phyloP scores from a whole-genome alignment of 2,113 vertebrate species.

The Phyllostomus hastatus region DNA sequence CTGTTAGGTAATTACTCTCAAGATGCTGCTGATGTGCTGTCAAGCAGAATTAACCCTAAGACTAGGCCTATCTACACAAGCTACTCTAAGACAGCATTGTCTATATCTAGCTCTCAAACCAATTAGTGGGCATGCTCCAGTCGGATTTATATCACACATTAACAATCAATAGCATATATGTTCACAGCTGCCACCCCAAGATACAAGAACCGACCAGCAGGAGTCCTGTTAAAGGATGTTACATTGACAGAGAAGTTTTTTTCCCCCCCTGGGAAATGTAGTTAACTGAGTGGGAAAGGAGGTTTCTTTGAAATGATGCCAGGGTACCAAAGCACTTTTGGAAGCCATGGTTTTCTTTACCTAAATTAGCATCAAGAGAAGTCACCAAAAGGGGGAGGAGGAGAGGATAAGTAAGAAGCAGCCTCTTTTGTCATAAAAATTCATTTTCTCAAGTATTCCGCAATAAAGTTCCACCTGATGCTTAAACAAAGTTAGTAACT shows the following conservation, averaged over 20 bases:
- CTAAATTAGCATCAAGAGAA: conserved; percentile 56
- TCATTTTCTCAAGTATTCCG: conserved; percentile 26
- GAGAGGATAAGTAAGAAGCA: background rate
- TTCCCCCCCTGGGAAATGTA: conserved; percentile 67
- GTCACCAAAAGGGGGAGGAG: conserved; percentile 38
- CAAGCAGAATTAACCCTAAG: conserved; percentile 89
- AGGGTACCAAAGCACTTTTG: conserved; percentile 54
- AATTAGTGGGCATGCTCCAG: conserved; percentile 84
- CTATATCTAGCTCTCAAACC: conserved; percentile 83
- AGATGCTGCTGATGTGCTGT: conserved; percentile 88
- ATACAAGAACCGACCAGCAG: conserved; percentile 74
- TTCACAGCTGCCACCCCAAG: conserved; percentile 80
- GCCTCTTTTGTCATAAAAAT: conserved; percentile 20
- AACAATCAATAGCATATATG: conserved; percentile 78
- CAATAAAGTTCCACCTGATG: conserved; percentile 32
- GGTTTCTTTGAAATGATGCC: conserved; percentile 60
- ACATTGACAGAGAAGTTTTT: conserved; percentile 72
- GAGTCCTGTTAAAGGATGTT: conserved; percentile 80
- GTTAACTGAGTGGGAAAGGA: conserved; percentile 74
- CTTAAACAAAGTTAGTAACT: background rate
- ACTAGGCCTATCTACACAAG: conserved; percentile 82
- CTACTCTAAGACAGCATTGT: conserved; percentile 85
- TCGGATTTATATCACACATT: conserved; percentile 81
- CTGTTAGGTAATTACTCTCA: conserved; percentile 87
- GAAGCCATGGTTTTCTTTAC: conserved; percentile 61